Base-by-base conservation (phyloP, 2,888 invertebrate genomes). In the Lycaena phlaeas region DNA sequence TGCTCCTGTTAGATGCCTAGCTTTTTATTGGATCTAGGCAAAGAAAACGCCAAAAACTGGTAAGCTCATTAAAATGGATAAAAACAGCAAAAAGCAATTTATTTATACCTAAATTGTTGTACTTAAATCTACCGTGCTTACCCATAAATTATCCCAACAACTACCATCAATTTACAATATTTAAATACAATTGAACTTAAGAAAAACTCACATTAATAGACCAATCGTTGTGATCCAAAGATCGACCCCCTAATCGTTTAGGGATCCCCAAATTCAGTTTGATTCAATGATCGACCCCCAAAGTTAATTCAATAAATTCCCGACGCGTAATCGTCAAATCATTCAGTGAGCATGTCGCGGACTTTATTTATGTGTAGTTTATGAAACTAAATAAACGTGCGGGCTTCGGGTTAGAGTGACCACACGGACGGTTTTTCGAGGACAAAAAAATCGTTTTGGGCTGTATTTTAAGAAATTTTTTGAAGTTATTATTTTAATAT, bases 311-410 rank as follows among this genome's bases (percentile, higher is more conserved):
- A 76, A 79, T 78, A 72, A 74, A 70, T 69, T 68, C 66, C 59
- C 70, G 53, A 55, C 56, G 51, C 22, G 62, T 78, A 71, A 79
- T 77, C 70, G 78, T 74, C 67, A 61, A 74, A 77, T 78, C 78
- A 79, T 78, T 72, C 66, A 68, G 54, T 64, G 51, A 52, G 57
- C 61, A 45, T 50, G 49, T 51, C 57, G 49, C 52, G 52, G 51
- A 30, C 40, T 53, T 52, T 52, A 61, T 62, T 60, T 53, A 57
- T 53, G 52, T 50, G 54, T n/a, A 53, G 52, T 52, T 57, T 56
- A 58, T 40, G 29, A 40, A 28, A 27, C 31, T 31, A 25, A 40
- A 40, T 40, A 17, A 38, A 26, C 15, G 38, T 40, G 40, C 26
- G 31, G 40, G 40, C 14, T 15, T 9, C 10, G n/a, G 18, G 11